Conservation (phyloP, 2,113 vertebrate genomes). For the Corydoras maculifer region DNA sequence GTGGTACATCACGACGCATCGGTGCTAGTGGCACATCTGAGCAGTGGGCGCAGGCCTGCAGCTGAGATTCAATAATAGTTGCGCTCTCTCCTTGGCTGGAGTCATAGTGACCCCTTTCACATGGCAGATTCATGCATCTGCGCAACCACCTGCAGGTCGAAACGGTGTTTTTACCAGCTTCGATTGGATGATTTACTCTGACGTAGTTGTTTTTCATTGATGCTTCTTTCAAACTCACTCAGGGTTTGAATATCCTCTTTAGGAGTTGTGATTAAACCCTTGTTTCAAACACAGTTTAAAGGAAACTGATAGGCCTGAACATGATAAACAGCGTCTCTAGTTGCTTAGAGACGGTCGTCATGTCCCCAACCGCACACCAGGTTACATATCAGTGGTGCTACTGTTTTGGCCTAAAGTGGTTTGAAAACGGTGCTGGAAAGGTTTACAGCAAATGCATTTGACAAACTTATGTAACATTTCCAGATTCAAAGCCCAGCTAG, state of each 20-base stretch:
- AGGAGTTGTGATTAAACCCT: too few species aligned
- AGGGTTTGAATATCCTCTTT: too few species aligned
- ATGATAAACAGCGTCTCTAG: slow-evolving; percentile 11
- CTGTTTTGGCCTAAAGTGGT: not conserved
- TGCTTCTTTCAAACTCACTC: too few species aligned
- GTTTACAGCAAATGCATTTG: too few species aligned
- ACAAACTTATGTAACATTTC: too few species aligned
- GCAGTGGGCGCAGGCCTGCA: slow-evolving; percentile 27
- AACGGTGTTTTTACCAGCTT: not conserved
- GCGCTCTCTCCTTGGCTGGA: slow-evolving; percentile 49
- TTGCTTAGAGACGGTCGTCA: slow-evolving; percentile 55
- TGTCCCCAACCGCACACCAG: not conserved
- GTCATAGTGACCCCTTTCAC: slow-evolving; percentile 37
- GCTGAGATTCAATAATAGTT: slow-evolving; percentile 51
- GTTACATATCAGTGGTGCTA: not conserved
- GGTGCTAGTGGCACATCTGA: slow-evolving; percentile 47
- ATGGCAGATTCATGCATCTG: slow-evolving; percentile 28
- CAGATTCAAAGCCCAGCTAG: too few species aligned
- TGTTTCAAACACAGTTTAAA: too few species aligned
- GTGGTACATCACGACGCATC: slow-evolving; percentile 47
- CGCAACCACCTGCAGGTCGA: slow-evolving; percentile 22
- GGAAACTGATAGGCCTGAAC: too few species aligned
- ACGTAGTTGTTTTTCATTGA: too few species aligned
- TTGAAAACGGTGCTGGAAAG: too few species aligned
- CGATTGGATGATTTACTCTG: too few species aligned